Evolutionary conservation across 2,888 invertebrate species (phyloP), one percentile per base, ranked within the genome.

Genomic region (Orthosia incerta): DNA sequence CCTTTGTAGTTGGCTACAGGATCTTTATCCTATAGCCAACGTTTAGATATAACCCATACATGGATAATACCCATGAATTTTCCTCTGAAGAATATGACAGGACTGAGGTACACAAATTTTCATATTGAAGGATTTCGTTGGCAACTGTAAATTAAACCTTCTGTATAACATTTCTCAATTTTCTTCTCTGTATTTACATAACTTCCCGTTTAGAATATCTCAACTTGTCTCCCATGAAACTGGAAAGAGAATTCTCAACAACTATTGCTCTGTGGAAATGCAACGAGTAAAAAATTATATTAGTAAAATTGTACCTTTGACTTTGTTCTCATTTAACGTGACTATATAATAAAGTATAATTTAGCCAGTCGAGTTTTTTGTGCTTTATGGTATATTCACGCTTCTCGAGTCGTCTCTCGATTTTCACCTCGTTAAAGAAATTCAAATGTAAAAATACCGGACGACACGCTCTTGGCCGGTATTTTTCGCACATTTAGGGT

Each of bases 121-220:
- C 4, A 11, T 4, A n/a, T 20, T n/a, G 31, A 15, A 63, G n/a
- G 9, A 31, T 16, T 31, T 63, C 3, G 4, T 18, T n/a, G n/a
- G 39, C 39, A 39, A 9, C 1, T 16, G 50, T n/a, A 18, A 18
- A 50, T 39, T n/a, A 31, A 39, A n/a, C 31, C 31, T 59, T 69
- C 45, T 26, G 0, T 11, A 26, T 13, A 4, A 46, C n/a, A 4
- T n/a, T 18, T 48, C 18, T 31, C 4, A 56, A 46, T 18, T 55
- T 45, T 51, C 9, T 56, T 66, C 46, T 23, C 12, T 51, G 16
- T 16, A 65, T 66, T 69, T 55, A 50, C 16, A 59, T 74, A 69
- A 48, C 16, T 71, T 48, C 18, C 31, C 80, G 13, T 65, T 57
- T 26, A 76, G 15, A 53, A 53, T 64, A 16, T 46, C 73, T n/a